Base-by-base conservation (phyloP, 2,888 invertebrate genomes). In the Anarsia innoxiella region DNA sequence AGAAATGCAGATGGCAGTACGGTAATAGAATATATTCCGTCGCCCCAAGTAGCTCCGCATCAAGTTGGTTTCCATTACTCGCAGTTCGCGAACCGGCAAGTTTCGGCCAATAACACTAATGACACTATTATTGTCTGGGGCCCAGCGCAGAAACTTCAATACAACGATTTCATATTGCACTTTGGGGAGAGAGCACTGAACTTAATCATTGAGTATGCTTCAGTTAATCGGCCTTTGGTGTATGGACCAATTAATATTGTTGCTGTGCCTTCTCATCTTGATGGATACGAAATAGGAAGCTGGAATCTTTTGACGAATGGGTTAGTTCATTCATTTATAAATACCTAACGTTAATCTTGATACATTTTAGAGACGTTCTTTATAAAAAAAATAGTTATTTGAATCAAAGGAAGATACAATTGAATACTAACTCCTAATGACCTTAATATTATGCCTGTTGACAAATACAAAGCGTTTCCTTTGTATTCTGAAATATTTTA, bases 221-320 rank as follows among this genome's bases (percentile, higher is more conserved):
- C 42, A 6, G 54, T 61, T 2, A 62, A 68, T 9, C 56, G 70
- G 2, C 59, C 71, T 3, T 42, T 83, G 12, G 56, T 73, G 23
- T 58, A 66, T 39, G 77, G 75, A 2, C 71, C 78, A 1, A 84
- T 84, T 23, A 82, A 83, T 56, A 49, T 84, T 14, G 59, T 80
- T 0, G 64, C 77, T 0, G 69, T 82, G 2, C 83, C 83, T 0
- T 48, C 53, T 1, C 48, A 59, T 6, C 42, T 82, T 37, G 59
- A 66, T 45, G 72, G 75, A 1, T 83, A 77, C 50, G 82, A 82
- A 44, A 57, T 72, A 31, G 70, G 66, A 2, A 78, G 79, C 41
- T 83, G 82, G 82, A 79, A 74, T 60, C 57, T 82, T 30, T 53
- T 80, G 27, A 77, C 77, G n/a, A 78, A 75, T 45, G 69, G 74